Evolutionary conservation across 2,113 vertebrate species (phyloP), one percentile per base, ranked within the genome.

Genomic region (Genyomyrus donnyi): DNA sequence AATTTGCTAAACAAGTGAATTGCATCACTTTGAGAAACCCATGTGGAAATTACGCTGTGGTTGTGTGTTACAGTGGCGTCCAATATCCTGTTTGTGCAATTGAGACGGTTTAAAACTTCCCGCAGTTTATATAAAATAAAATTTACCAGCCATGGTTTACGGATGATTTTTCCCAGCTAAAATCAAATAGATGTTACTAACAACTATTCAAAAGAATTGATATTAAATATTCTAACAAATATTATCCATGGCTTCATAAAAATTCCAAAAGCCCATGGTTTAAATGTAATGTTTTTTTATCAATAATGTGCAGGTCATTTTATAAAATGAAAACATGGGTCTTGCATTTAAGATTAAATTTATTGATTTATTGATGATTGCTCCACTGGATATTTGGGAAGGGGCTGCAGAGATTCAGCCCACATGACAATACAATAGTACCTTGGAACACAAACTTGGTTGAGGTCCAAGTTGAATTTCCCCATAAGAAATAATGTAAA

Each of bases 1-100:
- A 13, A 86, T 86, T 86, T 86, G n/a, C 84, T 48, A 86, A 86
- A 86, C n/a, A 86, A n/a, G 62, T n/a, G 84, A 49, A 49, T 49
- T 86, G 24, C 48, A 27, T 86, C 46, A 86, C 46, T 13, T 86
- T 8, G n/a, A 86, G 42, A 48, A 86, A 86, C 84, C 74, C 74
- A 4, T 48, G 24, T n/a, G 42, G 84, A 86, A 86, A 86, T 50
- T 86, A 86, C 46, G 3, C 21, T n/a, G 46, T 15, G 48, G 46
- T 49, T 85, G 1, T n/a, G 8, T 49, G 83, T 9, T 21, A 50
- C 49, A 50, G 21, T 49, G n/a, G 7, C 8, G 48, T 27, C 8
- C 84, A 13, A 13, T 50, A 50, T 86, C 84, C 42, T 49, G 46
- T 50, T 86, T 86, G 48, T 49, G 84, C 84, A 86, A 86, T 48